Conservation (phyloP, 2,113 vertebrate genomes). For the Coturnix japonica region DNA sequence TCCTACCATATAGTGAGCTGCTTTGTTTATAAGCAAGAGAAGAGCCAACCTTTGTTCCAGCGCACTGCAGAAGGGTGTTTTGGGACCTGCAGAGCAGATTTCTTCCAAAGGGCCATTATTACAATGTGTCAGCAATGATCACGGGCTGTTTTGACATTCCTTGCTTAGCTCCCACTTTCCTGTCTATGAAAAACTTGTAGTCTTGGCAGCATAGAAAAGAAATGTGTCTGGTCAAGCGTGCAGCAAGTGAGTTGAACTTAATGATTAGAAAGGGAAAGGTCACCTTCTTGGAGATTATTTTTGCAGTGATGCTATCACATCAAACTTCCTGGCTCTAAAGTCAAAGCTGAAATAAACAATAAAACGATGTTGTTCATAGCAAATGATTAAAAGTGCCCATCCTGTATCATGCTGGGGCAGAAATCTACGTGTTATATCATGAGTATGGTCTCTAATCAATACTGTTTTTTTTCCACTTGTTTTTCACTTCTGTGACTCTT, state of each 20-base stretch:
- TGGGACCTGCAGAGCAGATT: not conserved
- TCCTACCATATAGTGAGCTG: not conserved
- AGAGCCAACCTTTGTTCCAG: not conserved
- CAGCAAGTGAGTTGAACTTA: not conserved
- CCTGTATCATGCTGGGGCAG: not conserved
- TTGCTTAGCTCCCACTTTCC: not conserved
- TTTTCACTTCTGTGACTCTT: not conserved
- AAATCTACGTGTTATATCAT: not conserved
- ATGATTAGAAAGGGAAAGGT: not conserved
- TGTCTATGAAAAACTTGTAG: not conserved
- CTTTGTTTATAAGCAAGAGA: not conserved
- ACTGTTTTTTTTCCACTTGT: not conserved
- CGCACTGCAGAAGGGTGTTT: rapidly evolving
- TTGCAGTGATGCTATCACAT: rapidly evolving
- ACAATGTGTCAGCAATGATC: not conserved
- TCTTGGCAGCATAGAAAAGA: not conserved
- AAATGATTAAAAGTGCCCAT: not conserved
- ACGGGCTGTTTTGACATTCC: not conserved
- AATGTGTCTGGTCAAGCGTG: not conserved
- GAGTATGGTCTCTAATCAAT: not conserved
- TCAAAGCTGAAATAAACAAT: not conserved
- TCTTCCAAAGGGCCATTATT: not conserved
- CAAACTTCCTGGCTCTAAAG: not conserved
- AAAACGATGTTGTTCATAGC: not conserved
- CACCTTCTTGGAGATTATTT: not conserved